Base-by-base conservation (phyloP, 2,888 invertebrate genomes). In the Arenicola marina region DNA sequence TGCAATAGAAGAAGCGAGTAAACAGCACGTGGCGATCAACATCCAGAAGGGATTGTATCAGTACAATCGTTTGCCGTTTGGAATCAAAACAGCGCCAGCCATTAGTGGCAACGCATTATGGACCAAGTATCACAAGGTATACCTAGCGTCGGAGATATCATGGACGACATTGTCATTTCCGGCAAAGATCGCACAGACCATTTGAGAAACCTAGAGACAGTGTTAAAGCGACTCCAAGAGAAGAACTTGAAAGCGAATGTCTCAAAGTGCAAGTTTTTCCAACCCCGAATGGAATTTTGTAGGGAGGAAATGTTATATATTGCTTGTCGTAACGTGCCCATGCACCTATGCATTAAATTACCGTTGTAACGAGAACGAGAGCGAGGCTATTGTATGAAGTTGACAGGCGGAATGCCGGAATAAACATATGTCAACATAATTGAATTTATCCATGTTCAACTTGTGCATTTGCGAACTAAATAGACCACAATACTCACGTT, bases 301-400 rank as follows among this genome's bases (percentile, higher is more conserved):
- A 65, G 66, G 21, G 63, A 66, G 51, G 56, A 46, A 15, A 70
- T 68, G n/a, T n/a, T n/a, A n/a, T n/a, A n/a, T n/a, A n/a, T n/a
- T n/a, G n/a, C n/a, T n/a, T n/a, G n/a, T n/a, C n/a, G n/a, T n/a
- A n/a, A n/a, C n/a, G n/a, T n/a, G n/a, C n/a, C n/a, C n/a, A n/a
- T n/a, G n/a, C n/a, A n/a, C n/a, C n/a, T n/a, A n/a, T n/a, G n/a
- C n/a, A n/a, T n/a, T n/a, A n/a, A n/a, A n/a, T n/a, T n/a, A n/a
- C n/a, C n/a, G n/a, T n/a, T n/a, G n/a, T n/a, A n/a, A n/a, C n/a
- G n/a, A n/a, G n/a, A n/a, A n/a, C n/a, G n/a, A n/a, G n/a, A n/a
- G n/a, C n/a, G n/a, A n/a, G n/a, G n/a, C n/a, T n/a, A n/a, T n/a
- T n/a, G n/a, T n/a, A n/a, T n/a, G n/a, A n/a, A n/a, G n/a, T n/a